Conservation (phyloP, 2,797 vertebrate species). For the Cephalopachus bancanus region DNA sequence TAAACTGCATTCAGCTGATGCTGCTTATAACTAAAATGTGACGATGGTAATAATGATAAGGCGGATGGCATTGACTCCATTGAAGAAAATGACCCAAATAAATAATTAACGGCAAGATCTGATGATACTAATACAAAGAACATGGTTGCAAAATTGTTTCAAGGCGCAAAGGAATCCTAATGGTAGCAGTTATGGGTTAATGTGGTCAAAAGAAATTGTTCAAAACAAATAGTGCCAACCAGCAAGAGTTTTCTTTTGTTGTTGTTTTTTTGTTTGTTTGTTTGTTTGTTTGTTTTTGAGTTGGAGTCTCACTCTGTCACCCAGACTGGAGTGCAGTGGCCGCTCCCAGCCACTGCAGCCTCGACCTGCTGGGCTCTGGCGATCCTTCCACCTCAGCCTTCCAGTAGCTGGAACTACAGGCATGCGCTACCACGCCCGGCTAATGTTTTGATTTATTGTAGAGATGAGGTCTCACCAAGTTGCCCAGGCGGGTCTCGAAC, state of each 20-base stretch:
- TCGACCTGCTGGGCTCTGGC: too few relatives aligned
- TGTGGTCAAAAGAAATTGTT: not conserved
- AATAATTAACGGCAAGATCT: constrained; percentile 47
- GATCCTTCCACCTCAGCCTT: too few relatives aligned
- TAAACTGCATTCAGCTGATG: not conserved
- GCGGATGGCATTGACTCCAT: not conserved
- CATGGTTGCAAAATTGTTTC: not conserved
- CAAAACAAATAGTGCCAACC: not conserved
- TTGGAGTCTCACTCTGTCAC: too few relatives aligned
- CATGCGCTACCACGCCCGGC: too few relatives aligned
- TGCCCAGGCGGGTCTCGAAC: too few relatives aligned
- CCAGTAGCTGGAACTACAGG: too few relatives aligned
- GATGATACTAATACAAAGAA: not conserved
- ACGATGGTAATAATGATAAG: not conserved
- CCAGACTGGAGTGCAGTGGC: too few relatives aligned
- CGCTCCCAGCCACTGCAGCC: too few relatives aligned
- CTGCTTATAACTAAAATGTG: constrained; percentile 11
- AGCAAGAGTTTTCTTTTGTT: not conserved
- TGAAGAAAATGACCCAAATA: constrained; percentile 2
- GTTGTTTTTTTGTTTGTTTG: too few relatives aligned
- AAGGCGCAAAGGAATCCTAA: not conserved
- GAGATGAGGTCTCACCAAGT: too few relatives aligned
- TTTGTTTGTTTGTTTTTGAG: too few relatives aligned
- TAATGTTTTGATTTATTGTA: too few relatives aligned
- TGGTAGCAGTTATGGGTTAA: not conserved